A percentile compares a stretch with the other conserved stretches of the same genome.
Evolutionary conservation across 1,140 invertebrate species (phyloP).

Genomic region (Pteromalus puparum): DNA sequence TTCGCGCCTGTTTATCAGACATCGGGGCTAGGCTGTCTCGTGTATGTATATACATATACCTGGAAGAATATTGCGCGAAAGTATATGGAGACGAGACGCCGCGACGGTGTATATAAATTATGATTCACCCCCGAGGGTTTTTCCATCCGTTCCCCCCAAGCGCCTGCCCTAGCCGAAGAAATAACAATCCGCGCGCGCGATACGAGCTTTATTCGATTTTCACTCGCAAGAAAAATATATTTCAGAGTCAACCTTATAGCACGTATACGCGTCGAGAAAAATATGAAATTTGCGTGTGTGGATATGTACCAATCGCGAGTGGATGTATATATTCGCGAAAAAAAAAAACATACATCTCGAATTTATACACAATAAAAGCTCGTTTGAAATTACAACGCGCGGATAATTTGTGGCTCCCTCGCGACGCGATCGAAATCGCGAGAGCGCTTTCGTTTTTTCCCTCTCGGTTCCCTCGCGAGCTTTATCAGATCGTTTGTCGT

Average conservation of each 20-base stretch:
- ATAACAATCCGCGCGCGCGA: not conserved
- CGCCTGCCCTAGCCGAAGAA: not conserved
- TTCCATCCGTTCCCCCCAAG: too few species aligned
- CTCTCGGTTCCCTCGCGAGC: not conserved
- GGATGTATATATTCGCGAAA: too few species aligned
- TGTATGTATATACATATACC: not conserved
- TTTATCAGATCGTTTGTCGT: conserved; percentile 5
- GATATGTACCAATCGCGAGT: too few species aligned
- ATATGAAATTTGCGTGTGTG: not conserved
- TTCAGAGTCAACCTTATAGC: not conserved
- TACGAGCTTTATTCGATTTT: not conserved
- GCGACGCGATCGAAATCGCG: not conserved
- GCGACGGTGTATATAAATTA: not conserved
- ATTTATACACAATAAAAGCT: too few species aligned
- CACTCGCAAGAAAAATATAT: not conserved
- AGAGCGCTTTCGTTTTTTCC: not conserved
- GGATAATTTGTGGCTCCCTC: not conserved
- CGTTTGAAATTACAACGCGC: not conserved
- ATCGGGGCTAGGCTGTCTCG: too few species aligned
- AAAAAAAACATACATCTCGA: not conserved
- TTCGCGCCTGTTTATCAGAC: not conserved
- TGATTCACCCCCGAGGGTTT: not conserved
- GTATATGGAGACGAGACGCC: not conserved
- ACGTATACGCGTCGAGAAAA: not conserved
- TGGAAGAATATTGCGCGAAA: not conserved